Percentiles rank a stretch among this genome's conserved stretches.
These are phyloP conservation scores for Drosophila pachea DNA, from an alignment of 1,140 invertebrate species.

Conservation along the genomic window DNA sequence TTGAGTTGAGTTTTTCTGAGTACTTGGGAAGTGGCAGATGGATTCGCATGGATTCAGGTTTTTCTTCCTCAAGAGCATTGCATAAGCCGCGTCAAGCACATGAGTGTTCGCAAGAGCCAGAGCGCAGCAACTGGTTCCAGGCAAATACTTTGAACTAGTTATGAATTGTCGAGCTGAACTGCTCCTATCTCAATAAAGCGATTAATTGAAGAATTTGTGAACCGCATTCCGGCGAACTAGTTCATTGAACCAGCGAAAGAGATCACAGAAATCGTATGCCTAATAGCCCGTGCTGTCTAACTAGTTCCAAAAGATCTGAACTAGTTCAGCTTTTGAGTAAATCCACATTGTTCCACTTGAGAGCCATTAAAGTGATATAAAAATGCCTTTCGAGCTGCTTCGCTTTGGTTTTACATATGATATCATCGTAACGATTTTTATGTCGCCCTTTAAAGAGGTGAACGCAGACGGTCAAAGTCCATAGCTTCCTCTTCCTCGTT, in stretches of 20 bases:
- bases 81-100: conserved; percentile 40
- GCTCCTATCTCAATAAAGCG: too few species aligned
- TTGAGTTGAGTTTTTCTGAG: too few species aligned
- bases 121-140: conserved; percentile 37
- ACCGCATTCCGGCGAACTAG: too few species aligned
- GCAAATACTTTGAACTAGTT: conserved; percentile 22
- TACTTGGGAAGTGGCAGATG: conserved; percentile 24
- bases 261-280: not conserved
- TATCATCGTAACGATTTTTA: conserved; percentile 12
- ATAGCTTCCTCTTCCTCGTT: too few species aligned
- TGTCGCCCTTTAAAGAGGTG: not conserved
- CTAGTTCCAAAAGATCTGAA: not conserved
- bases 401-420: conserved; percentile 1
- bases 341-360: too few species aligned
- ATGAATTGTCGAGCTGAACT: not conserved
- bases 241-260: too few species aligned
- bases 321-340: not conserved
- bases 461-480: not conserved
- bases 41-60: conserved; percentile 52
- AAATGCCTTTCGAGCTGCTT: not conserved
- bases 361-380: not conserved
- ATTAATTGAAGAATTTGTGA: too few species aligned
- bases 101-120: conserved; percentile 38
- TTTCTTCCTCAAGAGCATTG: conserved; percentile 44
- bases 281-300: not conserved